Evolutionary conservation across 2,888 invertebrate genomes (phyloP), one percentile per base, ranked within the genome.

Genomic region (Caenorhabditis sp.): DNA sequence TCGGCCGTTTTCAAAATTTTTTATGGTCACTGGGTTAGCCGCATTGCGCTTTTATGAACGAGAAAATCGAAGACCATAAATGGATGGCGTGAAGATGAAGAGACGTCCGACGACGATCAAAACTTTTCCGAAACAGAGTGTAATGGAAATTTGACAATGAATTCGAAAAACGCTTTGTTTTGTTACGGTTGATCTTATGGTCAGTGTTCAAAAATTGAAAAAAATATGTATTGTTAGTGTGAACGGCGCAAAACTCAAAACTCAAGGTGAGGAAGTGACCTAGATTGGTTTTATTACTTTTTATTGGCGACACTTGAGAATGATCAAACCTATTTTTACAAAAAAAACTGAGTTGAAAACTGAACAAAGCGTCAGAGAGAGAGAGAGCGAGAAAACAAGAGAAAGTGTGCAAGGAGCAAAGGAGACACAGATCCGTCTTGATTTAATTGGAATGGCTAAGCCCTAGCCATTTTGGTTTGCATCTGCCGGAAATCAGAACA

Each of bases 1-100:
- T 47, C 61, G 58, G 20, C n/a, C 28, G n/a, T 50, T 68, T 68
- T 47, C 44, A 22, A 55, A 71, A 64, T 15, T 76, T 76, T 67
- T 74, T 74, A 74, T 74, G 74, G 74, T 65, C 74, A 74, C 26
- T 74, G 26, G 74, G 74, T 74, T 74, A 74, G 74, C 65, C 32
- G 28, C 44, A 47, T 61, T 32, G 28, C 47, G 50, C 69, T 56
- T 56, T 72, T 55, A 64, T 64, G 32, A 71, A 61, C 60, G 60
- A 60, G 22, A 51, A 37, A 60, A 40, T 50, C 26, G 22, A 15
- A 55, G 61, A 61, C 58, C 5, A 70, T 40, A 61, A 40, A 32
- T 26, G 53, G 61, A 51, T 37, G 35, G 32, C 13, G 28, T 18
- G 71, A 62, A 28, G 64, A 40, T 37, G 72, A 20, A 24, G 51